These are phyloP conservation scores for Drosophila asahinai DNA, from an alignment of 1,140 invertebrate species.

Conservation along the genomic window DNA sequence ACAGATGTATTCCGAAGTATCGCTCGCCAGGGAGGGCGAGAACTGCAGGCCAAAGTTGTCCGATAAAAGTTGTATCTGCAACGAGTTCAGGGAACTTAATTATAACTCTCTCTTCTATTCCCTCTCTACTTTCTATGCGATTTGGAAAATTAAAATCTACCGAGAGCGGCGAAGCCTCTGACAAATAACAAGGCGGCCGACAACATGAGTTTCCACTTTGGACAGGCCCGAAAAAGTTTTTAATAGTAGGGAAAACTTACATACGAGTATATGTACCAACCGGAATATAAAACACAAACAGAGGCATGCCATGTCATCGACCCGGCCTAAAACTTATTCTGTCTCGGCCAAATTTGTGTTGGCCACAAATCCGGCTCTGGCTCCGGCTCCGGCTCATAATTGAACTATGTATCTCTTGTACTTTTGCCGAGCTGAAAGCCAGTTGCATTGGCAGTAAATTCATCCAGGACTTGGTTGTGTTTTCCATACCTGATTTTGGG, in stretches of 20 bases:
- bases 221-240: slow-evolving; percentile 61
- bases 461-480: slow-evolving; percentile 37
- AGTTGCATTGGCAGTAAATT: slow-evolving; percentile 45
- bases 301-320: slow-evolving; percentile 24
- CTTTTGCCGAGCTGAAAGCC: slow-evolving; percentile 25
- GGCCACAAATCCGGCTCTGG: slow-evolving; percentile 11
- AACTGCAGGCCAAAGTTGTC: slow-evolving; percentile 89
- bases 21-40: slow-evolving; percentile 87
- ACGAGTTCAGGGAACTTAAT: slow-evolving; percentile 39
- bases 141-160: slow-evolving; percentile 24
- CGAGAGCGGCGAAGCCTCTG: slow-evolving; percentile 50
- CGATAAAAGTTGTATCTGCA: slow-evolving; percentile 86
- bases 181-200: slow-evolving; percentile 60
- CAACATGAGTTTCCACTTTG: slow-evolving; percentile 79
- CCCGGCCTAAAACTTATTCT: slow-evolving; percentile 56
- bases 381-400: slow-evolving; percentile 47
- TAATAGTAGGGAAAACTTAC: slow-evolving; percentile 64
- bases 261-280: slow-evolving; percentile 19
- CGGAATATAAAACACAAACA: background rate
- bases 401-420: slow-evolving; percentile 44
- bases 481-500: slow-evolving; percentile 6
- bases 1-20: slow-evolving; percentile 89
- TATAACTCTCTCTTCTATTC: slow-evolving; percentile 9
- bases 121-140: background rate
- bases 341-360: slow-evolving; percentile 61